These are phyloP conservation scores for Rhaphigaster nebulosa DNA, from an alignment of 2,888 invertebrate species.

Conservation along the genomic window DNA sequence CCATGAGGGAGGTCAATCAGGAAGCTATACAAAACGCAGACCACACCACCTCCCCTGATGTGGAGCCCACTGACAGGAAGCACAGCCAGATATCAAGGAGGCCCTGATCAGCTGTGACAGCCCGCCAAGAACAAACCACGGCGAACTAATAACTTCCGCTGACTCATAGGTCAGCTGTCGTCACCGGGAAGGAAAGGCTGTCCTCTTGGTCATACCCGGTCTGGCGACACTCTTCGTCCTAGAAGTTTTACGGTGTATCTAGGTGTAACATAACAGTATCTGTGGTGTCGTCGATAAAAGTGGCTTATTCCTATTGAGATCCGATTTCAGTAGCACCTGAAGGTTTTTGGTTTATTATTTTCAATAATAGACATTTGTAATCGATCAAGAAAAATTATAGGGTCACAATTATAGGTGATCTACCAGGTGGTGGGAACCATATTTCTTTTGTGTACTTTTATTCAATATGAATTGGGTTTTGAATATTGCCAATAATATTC, in stretches of 20 bases:
- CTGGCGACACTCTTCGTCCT: not conserved
- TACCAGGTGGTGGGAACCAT: too few species aligned
- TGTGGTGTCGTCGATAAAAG: too few species aligned
- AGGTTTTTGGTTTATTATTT: too few species aligned
- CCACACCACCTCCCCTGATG: not conserved
- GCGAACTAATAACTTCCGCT: conserved; percentile 34
- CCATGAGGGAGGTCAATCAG: conserved; percentile 8
- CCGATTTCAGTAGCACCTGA: too few species aligned
- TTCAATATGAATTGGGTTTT: too few species aligned
- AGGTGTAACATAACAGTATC: not conserved
- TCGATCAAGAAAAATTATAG: too few species aligned
- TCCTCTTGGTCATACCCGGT: not conserved
- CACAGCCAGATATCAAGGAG: conserved; percentile 33
- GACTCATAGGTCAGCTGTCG: conserved; percentile 44
- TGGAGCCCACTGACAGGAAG: not conserved
- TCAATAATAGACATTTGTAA: too few species aligned
- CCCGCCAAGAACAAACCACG: not conserved
- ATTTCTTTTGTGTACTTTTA: too few species aligned
- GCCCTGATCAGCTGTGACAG: conserved; percentile 21
- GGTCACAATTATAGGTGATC: too few species aligned
- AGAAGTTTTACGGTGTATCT: not conserved
- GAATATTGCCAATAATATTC: too few species aligned
- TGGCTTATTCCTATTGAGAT: too few species aligned
- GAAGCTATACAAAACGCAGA: not conserved
- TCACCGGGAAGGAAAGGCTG: not conserved